phyloP scores from a whole-genome alignment of 2,797 vertebrate species.

The Micropoecilia bifurca region DNA sequence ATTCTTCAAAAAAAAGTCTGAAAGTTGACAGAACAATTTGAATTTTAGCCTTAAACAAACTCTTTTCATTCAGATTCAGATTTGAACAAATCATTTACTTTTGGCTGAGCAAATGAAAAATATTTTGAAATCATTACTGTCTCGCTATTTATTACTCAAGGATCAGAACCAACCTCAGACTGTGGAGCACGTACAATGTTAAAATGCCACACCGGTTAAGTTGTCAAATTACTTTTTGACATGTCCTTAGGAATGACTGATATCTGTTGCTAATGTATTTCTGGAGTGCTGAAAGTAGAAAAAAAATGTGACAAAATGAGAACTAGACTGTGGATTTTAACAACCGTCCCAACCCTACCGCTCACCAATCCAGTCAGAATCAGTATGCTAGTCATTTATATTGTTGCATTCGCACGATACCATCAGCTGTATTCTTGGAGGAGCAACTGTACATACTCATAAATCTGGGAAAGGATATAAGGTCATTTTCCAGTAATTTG shows the following conservation, averaged over 20 bases:
- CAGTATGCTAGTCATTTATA: not conserved
- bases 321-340: not conserved
- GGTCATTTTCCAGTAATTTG: not conserved
- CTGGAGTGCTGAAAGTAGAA: not conserved
- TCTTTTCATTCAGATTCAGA: not conserved
- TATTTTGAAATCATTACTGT: not conserved
- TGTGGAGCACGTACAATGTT: not conserved
- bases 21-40: not conserved
- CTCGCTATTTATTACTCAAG: not conserved
- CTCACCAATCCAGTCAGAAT: not conserved
- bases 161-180: not conserved
- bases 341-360: not conserved
- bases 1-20: not conserved
- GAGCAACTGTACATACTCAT: not conserved
- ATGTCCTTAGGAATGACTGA: not conserved
- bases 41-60: not conserved
- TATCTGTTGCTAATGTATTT: not conserved
- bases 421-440: not conserved
- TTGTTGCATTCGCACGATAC: not conserved
- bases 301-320: not conserved
- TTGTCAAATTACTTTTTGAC: not conserved
- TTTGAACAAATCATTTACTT: not conserved
- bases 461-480: constrained; percentile 6
- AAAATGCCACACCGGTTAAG: not conserved
- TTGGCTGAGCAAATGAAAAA: not conserved